A percentile compares a stretch with the other conserved stretches of the same genome.
Evolutionary conservation across 2,888 invertebrate genomes (phyloP).

Genomic region (Heteropelma amictum): DNA sequence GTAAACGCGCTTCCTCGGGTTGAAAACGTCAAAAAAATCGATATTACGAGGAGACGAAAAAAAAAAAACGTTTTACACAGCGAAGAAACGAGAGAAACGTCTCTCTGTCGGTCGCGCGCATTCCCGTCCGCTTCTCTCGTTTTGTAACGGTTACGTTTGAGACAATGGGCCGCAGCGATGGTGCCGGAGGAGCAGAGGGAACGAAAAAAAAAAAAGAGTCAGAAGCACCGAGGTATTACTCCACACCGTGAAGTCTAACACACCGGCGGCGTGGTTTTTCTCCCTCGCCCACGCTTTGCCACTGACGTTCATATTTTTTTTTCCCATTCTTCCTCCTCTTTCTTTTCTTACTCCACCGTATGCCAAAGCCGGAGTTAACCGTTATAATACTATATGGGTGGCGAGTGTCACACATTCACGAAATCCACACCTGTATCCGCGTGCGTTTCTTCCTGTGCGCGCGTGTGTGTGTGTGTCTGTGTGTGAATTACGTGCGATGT

Average conservation of each 20-base stretch:
- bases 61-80: conserved; percentile 3
- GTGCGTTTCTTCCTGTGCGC: not conserved
- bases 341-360: not conserved
- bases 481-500: no score
- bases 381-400: conserved; percentile 35
- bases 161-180: conserved; percentile 46
- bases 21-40: no score
- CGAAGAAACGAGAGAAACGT: no score
- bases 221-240: conserved; percentile 35
- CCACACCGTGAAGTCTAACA: conserved; percentile 33
- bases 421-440: not conserved
- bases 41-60: no score
- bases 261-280: conserved; percentile 19
- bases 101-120: conserved; percentile 32
- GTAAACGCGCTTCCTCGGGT: no score
- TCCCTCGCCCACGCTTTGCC: conserved; percentile 37
- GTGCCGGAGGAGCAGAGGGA: conserved; percentile 3
- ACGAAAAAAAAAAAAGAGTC: conserved; percentile 27
- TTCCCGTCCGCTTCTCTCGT: conserved; percentile 23
- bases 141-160: conserved; percentile 54
- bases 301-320: conserved; percentile 13
- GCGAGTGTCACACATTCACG: not conserved
- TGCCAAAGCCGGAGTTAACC: no score
- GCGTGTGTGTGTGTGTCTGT: not conserved
- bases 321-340: not conserved